Evolutionary conservation across 2,888 invertebrate genomes (phyloP).

Genomic region (Stegana nigrithorax): DNA sequence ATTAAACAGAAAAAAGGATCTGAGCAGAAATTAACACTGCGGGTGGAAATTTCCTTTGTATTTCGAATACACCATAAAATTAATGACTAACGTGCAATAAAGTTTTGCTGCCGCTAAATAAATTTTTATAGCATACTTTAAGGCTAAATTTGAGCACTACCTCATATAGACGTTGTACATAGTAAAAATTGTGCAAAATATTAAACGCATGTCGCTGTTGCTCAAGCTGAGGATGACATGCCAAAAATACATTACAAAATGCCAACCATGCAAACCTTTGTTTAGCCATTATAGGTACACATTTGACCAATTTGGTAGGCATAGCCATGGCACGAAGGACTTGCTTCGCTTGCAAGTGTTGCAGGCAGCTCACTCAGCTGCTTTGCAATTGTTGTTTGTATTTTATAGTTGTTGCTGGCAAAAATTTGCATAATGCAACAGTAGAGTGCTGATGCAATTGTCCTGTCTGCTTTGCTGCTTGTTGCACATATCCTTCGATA

Average conservation of each 20-base stretch:
- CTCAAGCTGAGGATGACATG: too few species aligned
- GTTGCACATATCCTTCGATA: background rate
- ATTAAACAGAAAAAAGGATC: background rate
- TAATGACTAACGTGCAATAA: background rate
- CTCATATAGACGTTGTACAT: too few species aligned
- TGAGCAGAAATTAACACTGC: background rate
- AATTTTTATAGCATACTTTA: background rate
- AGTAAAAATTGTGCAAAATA: too few species aligned
- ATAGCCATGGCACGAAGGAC: background rate
- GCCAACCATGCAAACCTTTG: background rate
- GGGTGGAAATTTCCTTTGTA: background rate
- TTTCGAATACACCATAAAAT: background rate
- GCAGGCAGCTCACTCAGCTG: background rate
- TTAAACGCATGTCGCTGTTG: too few species aligned
- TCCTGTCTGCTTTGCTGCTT: background rate
- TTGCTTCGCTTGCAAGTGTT: slow-evolving; percentile 7
- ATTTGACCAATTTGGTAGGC: background rate
- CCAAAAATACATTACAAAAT: too few species aligned
- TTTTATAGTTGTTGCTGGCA: background rate
- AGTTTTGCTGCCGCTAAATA: background rate
- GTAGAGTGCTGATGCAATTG: too few species aligned
- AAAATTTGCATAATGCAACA: slow-evolving; percentile 32
- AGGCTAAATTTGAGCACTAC: too few species aligned
- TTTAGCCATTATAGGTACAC: background rate
- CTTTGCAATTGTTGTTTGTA: background rate